A percentile compares a stretch with the other conserved stretches of the same genome.
Evolutionary conservation across 2,113 vertebrate species (phyloP).

Genomic region (Podarcis cretensis): DNA sequence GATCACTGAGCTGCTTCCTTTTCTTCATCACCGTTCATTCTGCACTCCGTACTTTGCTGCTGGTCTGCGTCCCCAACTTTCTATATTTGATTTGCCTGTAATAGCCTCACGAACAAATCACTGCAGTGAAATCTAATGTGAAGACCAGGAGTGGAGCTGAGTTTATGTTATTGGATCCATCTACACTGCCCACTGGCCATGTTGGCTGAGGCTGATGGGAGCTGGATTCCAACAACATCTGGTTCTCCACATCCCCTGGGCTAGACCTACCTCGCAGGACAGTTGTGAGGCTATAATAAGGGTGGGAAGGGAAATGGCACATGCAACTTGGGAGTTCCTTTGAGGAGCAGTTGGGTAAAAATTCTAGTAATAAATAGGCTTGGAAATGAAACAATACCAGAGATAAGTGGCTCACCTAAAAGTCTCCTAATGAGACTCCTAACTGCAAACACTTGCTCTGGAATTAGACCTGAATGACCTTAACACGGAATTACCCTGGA

Average conservation of each 20-base stretch:
- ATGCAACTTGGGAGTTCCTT: not conserved
- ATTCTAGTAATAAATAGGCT: not conserved
- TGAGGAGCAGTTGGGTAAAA: not conserved
- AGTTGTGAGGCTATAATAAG: not conserved
- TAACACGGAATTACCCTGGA: not conserved
- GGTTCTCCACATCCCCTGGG: not conserved
- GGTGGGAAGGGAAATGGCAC: not conserved
- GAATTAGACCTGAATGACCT: conserved; percentile 25
- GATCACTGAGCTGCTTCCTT: not conserved
- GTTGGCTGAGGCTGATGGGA: too few relatives aligned
- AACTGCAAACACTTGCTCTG: not conserved
- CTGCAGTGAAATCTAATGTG: not conserved
- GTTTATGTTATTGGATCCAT: too few relatives aligned
- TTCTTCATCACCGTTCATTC: not conserved
- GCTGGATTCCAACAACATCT: too few relatives aligned
- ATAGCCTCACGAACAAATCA: not conserved
- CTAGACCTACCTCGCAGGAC: not conserved
- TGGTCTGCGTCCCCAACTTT: not conserved
- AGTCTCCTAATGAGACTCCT: not conserved
- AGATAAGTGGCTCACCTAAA: not conserved
- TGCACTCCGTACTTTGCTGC: not conserved
- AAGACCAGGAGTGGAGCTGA: not conserved
- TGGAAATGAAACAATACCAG: not conserved
- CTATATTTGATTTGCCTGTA: not conserved
- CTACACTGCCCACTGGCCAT: too few relatives aligned